These are phyloP conservation scores for Thereva nobilitata DNA, from an alignment of 2,888 invertebrate genomes.

Conservation along the genomic window DNA sequence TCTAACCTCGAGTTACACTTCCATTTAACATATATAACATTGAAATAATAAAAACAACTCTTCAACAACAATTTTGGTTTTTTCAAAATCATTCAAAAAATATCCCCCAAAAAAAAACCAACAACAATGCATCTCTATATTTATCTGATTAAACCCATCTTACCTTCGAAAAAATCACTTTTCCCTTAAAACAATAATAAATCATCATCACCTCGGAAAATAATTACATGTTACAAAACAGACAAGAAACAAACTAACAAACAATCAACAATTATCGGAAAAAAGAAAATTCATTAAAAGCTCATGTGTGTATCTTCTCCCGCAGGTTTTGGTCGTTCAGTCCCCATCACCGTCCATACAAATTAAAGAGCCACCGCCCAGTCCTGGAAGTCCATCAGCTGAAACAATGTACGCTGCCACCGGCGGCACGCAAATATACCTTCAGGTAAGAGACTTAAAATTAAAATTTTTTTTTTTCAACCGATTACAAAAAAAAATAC, in stretches of 20 bases:
- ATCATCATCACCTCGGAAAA: too few relatives aligned
- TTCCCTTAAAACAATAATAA: too few relatives aligned
- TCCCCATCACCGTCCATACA: constrained; percentile 52
- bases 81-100: too few relatives aligned
- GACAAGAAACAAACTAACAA: neutral
- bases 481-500: constrained; percentile 2
- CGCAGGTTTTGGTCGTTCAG: constrained; percentile 57
- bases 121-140: too few relatives aligned
- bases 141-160: too few relatives aligned
- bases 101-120: too few relatives aligned
- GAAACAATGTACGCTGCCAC: constrained; percentile 58
- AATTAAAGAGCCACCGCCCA: constrained; percentile 55
- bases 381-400: constrained; percentile 55
- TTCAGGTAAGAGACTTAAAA: constrained; percentile 55
- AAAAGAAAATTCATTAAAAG: constrained; percentile 10
- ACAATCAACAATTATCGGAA: neutral
- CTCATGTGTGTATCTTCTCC: constrained; percentile 5
- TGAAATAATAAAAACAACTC: too few relatives aligned
- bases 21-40: too few relatives aligned
- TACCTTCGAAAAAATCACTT: too few relatives aligned
- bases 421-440: constrained; percentile 60
- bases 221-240: constrained; percentile 4
- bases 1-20: too few relatives aligned
- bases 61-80: too few relatives aligned
- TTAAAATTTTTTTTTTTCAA: constrained; percentile 16